Base-by-base conservation (phyloP, 2,797 vertebrate species). In the Rhinophrynus dorsalis region DNA sequence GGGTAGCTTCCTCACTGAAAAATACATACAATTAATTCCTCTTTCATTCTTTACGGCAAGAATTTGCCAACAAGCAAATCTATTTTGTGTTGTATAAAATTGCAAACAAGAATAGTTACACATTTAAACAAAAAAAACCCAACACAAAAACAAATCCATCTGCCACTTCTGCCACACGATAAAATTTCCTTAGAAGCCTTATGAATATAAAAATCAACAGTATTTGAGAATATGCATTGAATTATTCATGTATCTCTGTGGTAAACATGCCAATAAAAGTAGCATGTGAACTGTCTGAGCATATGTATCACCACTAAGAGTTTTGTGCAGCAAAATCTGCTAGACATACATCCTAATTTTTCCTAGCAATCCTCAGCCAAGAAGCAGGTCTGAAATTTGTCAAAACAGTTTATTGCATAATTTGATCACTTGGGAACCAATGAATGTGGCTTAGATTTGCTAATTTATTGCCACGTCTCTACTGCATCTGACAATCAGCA, bases 311-410 rank as follows among this genome's bases (percentile, higher is more conserved):
- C 12, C 23, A 30, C 12, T 57, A 9, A 15, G 11, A 12, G 10
- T 4, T 17, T 6, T 17, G 13, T 8, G 56, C 37, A 42, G 56
- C 56, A 35, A 59, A 59, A 59, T 42, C 21, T 42, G 56, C 56
- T 26, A 40, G 30, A 42, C 56, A 29, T 17, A 15, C 8, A 17
- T 29, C 15, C 13, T 24, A 23, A 58, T 15, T 18, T 18, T 13
- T 40, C 15, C 17, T 8, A 13, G 33, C 12, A 20, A 13, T 13
- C 54, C 20, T 37, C 54, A 26, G 56, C 20, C 37, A 29, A 38
- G 4, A 9, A 38, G 29, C 55, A 9, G 37, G 21, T 40, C 33
- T 13, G 32, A 35, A n/a, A 57, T 57, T 55, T 35, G 33, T 57
- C 32, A 38, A 15, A 56, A 37, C 30, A 56, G 21, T 23, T 9